Base-by-base conservation (phyloP, 1,140 invertebrate genomes). In the Geopemphigus sp. region DNA sequence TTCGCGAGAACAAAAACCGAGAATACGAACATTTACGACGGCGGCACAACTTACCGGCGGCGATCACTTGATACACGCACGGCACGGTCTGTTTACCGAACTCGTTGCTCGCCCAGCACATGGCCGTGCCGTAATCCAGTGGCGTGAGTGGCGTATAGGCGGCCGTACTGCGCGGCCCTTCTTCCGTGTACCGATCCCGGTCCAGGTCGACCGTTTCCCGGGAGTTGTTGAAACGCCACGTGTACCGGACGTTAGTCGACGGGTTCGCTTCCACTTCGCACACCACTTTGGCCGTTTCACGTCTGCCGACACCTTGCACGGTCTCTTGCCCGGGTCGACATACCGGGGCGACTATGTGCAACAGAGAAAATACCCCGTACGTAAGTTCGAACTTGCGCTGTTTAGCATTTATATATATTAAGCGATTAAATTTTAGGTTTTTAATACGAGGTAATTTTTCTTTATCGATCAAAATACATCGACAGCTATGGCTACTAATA, bases 261-360 rank as follows among this genome's bases (percentile, higher is more conserved):
- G 94, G 94, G 86, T 94, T 95, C n/a, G 93, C 92, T 82, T 94
- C 92, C 63, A 96, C 87, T 83, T 95, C 92, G 85, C 94, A 96
- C 8, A 89, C 87, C 72, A 95, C 92, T 82, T 88, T 89, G 15
- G 91, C 89, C 10, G 89, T 88, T 84, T 95, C 94, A 57, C 93
- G 91, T 54, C 92, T 88, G 0, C 92, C 94, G 1, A 93, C 91
- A n/a, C 93, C 91, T 83, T 91, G 92, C n/a, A 90, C 87, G 76
- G 88, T 89, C 39, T 88, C 87, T 83, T 93, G 92, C 12, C 88
- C 89, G 1, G 88, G 86, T 45, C 89, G 88, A 83, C 92, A 94
- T 14, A 92, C 88, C 1, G 92, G 92, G 15, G 89, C 88, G 87
- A 91, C 92, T 93, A 85, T 12, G 47, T 8, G 12, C 14, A 50